Evolutionary conservation across 2,797 vertebrate genomes (phyloP), one percentile per base, ranked within the genome.

Genomic region (Apogon hyalosoma): DNA sequence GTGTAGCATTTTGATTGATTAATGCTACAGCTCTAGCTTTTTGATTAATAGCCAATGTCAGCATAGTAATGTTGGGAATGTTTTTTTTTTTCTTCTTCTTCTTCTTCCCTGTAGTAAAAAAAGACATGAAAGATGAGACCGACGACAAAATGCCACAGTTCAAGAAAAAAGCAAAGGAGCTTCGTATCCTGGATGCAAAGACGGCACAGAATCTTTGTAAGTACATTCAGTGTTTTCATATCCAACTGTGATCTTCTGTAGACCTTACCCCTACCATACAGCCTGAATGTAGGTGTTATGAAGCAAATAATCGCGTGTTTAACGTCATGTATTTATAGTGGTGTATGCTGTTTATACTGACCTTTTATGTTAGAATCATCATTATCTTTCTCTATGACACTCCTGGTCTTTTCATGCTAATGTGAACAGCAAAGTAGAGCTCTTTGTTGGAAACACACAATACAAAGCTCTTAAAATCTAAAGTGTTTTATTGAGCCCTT

Each of bases 121-220:
- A 95, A 83, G 79, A 94, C 2, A 11, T 92, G 12, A 82, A 78
- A 28, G 96, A 95, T 16, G 92, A 95, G 60, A 89, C 87, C 0
- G 97, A 98, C 54, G 92, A 95, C 84, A 95, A 92, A 77, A 95
- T 75, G 56, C 69, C 54, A 0, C 92, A 95, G 56, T 77, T 95
- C 69, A 99, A 97, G 94, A 99, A 98, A 84, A 98, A 92, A 91
- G 92, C 96, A 0, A 99, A 97, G 80, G 96, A 98, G 84, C 90
- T 99, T 47, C 95, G 96, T 57, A 88, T 99, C 89, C 85, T 99
- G 89, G 96, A 99, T 77, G 54, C 92, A 47, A 99, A 99, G 92
- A 96, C 95, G 0, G 97, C 97, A 2, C 98, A 98, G 87, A 99
- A 99, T 87, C 91, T 99, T 12, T 99, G 98, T 99, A 93, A 92